Evolutionary conservation across 2,888 invertebrate species (phyloP).

Genomic region (Agriopis leucophaearia): DNA sequence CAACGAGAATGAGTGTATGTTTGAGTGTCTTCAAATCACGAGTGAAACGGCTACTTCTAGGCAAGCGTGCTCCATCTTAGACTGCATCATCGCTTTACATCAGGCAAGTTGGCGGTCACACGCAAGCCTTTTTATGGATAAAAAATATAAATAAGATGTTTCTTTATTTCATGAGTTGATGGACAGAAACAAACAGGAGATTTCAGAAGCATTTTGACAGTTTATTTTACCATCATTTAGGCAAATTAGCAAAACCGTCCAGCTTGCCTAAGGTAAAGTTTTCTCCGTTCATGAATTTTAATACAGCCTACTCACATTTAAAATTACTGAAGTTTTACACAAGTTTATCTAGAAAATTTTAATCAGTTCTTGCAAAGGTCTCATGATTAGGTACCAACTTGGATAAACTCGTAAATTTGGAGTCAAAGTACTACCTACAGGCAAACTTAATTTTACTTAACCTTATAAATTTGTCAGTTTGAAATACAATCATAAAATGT

Average conservation of each 20-base stretch:
- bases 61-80: no score
- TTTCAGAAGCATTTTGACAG: no score
- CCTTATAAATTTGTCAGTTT: neutral
- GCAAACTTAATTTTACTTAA: neutral
- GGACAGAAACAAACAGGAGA: no score
- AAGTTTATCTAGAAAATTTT: constrained; percentile 17
- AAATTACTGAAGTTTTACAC: constrained; percentile 6
- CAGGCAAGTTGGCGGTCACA: no score
- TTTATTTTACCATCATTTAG: neutral
- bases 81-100: no score
- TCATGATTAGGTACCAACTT: constrained; percentile 4
- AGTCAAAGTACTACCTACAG: neutral
- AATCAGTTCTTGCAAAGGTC: constrained; percentile 6
- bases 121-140: no score
- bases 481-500: neutral
- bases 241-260: neutral
- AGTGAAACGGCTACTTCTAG: no score
- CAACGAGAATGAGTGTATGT: no score
- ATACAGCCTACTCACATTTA: constrained; percentile 5
- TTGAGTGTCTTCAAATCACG: no score
- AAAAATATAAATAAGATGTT: no score
- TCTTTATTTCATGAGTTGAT: no score
- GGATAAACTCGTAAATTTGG: neutral
- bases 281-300: constrained; percentile 16
- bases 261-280: neutral